These are phyloP conservation scores for Xenotilapia flavipinnis DNA, from an alignment of 2,113 vertebrate genomes.

Conservation along the genomic window DNA sequence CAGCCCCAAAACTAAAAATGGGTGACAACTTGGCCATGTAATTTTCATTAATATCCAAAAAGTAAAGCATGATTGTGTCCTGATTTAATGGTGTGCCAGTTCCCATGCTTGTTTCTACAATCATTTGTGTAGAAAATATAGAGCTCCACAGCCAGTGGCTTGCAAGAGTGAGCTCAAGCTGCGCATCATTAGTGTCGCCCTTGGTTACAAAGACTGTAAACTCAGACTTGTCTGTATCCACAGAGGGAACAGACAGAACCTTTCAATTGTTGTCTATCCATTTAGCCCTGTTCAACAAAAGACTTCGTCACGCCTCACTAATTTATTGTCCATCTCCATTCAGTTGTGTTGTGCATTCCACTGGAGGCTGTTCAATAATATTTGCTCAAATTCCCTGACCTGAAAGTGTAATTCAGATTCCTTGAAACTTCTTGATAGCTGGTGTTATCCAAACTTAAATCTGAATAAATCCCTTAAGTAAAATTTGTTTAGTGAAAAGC, in stretches of 20 bases:
- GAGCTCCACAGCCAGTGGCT: conserved; percentile 33
- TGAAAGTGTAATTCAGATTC: conserved; percentile 37
- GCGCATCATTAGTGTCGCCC: conserved; percentile 59
- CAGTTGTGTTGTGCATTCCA: conserved; percentile 39
- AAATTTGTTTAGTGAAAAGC: background rate
- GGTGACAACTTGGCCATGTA: background rate
- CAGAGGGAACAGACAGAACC: conserved; percentile 26
- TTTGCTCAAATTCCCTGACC: conserved; percentile 47
- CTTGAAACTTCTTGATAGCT: background rate
- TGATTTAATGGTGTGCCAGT: conserved; percentile 11
- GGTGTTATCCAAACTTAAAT: background rate
- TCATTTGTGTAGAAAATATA: conserved; percentile 39
- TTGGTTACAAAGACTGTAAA: conserved; percentile 48
- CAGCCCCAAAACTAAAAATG: background rate
- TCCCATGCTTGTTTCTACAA: conserved; percentile 47
- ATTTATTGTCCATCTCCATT: conserved; percentile 58
- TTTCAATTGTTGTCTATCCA: conserved; percentile 39
- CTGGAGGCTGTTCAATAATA: conserved; percentile 50
- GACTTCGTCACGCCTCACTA: conserved; percentile 52
- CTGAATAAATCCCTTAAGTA: conserved; percentile 10
- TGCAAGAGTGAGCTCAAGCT: conserved; percentile 55
- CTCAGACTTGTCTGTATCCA: conserved; percentile 43
- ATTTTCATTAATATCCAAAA: background rate
- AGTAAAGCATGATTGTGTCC: background rate
- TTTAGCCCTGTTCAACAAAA: conserved; percentile 54